A percentile compares a stretch with the other conserved stretches of the same genome.
phyloP scores from a whole-genome alignment of 2,113 vertebrate species.

The Antigone vipio region DNA sequence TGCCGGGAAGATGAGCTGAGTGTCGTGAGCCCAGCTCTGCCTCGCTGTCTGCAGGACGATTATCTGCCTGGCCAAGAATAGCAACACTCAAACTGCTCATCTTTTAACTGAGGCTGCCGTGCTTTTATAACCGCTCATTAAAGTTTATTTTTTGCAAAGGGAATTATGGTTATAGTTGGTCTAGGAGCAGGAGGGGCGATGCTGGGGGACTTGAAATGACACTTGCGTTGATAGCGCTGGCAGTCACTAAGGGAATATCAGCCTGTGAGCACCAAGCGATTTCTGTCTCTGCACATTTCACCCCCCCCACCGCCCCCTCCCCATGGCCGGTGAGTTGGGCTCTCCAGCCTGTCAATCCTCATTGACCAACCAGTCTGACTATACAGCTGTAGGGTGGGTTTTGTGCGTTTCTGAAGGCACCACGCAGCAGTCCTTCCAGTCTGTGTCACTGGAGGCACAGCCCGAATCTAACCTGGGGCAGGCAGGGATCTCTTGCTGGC shows the following conservation, averaged over 20 bases:
- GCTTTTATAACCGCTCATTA: neutral
- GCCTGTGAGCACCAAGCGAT: neutral
- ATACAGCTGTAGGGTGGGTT: neutral
- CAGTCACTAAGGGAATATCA: neutral
- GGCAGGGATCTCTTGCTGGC: neutral
- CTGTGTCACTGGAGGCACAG: neutral
- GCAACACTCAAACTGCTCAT: rapidly evolving
- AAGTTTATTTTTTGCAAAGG: neutral
- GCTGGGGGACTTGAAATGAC: neutral
- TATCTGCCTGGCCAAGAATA: neutral
- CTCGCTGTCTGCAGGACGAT: neutral
- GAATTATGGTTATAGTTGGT: neutral
- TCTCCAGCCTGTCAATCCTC: neutral
- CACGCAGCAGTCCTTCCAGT: rapidly evolving
- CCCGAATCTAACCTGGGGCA: neutral
- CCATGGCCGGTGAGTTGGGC: neutral
- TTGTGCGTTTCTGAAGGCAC: neutral
- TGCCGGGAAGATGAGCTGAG: neutral
- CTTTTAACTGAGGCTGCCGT: neutral
- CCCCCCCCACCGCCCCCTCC: rapidly evolving
- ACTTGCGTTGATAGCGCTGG: neutral
- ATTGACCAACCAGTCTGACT: neutral
- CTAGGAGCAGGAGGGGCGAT: neutral
- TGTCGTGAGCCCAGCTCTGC: neutral
- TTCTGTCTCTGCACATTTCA: neutral